phyloP scores from a whole-genome alignment of 2,797 vertebrate genomes.

The Epinephelus awoara region DNA sequence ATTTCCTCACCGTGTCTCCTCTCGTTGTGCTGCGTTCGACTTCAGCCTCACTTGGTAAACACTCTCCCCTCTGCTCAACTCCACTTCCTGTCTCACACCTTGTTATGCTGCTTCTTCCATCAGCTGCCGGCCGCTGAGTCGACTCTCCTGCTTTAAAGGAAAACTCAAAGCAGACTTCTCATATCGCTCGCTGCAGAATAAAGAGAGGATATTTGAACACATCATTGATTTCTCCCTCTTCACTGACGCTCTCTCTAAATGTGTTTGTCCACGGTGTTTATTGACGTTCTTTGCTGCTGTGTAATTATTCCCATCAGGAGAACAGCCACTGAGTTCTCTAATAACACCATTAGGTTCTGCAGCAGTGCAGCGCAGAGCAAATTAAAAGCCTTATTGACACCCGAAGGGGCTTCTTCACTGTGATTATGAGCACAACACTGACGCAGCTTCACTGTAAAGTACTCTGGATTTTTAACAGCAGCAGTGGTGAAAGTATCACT shows the following conservation, averaged over 20 bases:
- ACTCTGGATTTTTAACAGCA: conserved; percentile 4
- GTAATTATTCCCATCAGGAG: conserved; percentile 65
- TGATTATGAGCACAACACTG: conserved; percentile 18
- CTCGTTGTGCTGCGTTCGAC: conserved; percentile 5
- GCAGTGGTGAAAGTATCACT: not conserved
- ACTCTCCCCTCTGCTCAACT: not conserved
- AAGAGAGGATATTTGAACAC: conserved; percentile 31
- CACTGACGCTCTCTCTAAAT: conserved; percentile 6
- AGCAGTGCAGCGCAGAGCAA: conserved; percentile 27
- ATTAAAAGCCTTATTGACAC: conserved; percentile 58
- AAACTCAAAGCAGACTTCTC: conserved; percentile 1
- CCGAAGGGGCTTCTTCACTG: conserved; percentile 20
- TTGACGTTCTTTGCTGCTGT: conserved; percentile 38
- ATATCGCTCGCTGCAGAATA: not conserved
- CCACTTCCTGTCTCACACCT: not conserved
- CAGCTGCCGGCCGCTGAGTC: not conserved
- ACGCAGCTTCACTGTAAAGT: not conserved
- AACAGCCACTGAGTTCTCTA: conserved; percentile 30
- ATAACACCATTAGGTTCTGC: conserved; percentile 47
- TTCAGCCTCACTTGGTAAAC: conserved; percentile 13
- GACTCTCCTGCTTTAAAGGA: not conserved
- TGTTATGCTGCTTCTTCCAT: not conserved
- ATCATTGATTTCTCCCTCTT: conserved; percentile 42
- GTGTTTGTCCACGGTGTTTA: conserved; percentile 44
- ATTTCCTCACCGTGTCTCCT: conserved; percentile 18